Evolutionary conservation across 2,113 vertebrate species (phyloP), one percentile per base, ranked within the genome.

Genomic region (Jaculus jaculus): DNA sequence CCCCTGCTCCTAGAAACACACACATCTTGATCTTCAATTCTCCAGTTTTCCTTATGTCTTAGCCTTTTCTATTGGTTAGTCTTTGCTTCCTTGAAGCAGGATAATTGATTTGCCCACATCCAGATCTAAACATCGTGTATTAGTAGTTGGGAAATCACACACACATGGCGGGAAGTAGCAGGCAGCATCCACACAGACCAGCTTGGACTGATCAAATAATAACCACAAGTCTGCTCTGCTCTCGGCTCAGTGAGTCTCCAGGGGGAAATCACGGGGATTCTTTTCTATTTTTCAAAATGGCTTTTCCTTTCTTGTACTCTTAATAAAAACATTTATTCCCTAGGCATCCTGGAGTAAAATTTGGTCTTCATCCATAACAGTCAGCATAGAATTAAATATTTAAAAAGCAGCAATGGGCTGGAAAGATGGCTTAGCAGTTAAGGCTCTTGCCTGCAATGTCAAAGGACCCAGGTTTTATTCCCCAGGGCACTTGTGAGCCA

Each of bases 381-480:
- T 92, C 96, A 92, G 94, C 84, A 77, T 37, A 68, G 74, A 92
- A 96, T 97, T 97, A 97, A 97, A 97, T 96, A 94, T 97, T 97
- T 92, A 97, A 47, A 47, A 47, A 6, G 5, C 8, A 47, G 42
- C 5, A 47, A 47, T 47, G 42, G 42, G 5, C 42, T 47, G 42
- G 42, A 47, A 8, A 47, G 8, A 47, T 47, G 42, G 42, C 42
- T 47, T 47, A 47, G 42, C 42, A 47, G 42, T 47, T 47, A 47
- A 47, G 42, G 42, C 42, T 47, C 42, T 47, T 47, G 42, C 42
- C 42, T 47, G 8, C 42, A 47, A 47, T 6, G 42, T 8, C 42
- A 47, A 47, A 47, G 42, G 42, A 47, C 42, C 42, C 42, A 47
- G 42, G 42, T 47, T 47, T 8, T 5, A 47, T 47, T 47, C 42